Conservation (phyloP, 2,113 vertebrate species). For the Pardalotus punctatus region DNA sequence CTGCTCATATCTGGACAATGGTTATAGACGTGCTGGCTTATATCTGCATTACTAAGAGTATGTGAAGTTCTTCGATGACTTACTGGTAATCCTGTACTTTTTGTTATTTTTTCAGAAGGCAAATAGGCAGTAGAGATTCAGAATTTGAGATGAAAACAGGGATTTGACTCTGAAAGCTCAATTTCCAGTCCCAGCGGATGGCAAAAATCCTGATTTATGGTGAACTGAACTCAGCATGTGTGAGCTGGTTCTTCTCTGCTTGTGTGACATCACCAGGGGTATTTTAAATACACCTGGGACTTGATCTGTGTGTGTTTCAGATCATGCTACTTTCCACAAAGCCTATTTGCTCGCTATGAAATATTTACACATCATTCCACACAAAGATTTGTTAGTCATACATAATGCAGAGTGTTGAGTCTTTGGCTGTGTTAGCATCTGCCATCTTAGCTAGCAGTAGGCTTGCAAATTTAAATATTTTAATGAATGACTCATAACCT, state of each 20-base stretch:
- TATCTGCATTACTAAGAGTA: not conserved
- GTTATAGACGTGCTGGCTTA: not conserved
- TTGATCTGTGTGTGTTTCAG: not conserved
- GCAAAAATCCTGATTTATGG: not conserved
- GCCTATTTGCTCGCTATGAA: not conserved
- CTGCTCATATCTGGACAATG: not conserved
- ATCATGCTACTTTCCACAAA: not conserved
- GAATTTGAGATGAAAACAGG: not conserved
- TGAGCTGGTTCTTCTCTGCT: not conserved
- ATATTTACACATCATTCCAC: not conserved
- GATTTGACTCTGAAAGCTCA: not conserved
- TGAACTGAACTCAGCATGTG: not conserved
- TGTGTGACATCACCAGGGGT: not conserved
- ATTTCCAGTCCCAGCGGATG: not conserved
- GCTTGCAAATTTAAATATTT: slow-evolving; percentile 28
- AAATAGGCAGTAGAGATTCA: not conserved
- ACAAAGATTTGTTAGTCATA: not conserved
- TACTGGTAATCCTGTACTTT: not conserved
- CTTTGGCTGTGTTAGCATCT: not conserved
- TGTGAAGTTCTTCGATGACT: not conserved
- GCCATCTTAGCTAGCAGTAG: slow-evolving; percentile 29
- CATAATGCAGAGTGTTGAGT: not conserved
- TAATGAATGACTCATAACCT: slow-evolving; percentile 42
- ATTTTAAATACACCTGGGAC: not conserved
- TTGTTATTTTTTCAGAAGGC: not conserved